Conservation (phyloP, 1,140 invertebrate genomes). For the Drosophila chauvacae region DNA sequence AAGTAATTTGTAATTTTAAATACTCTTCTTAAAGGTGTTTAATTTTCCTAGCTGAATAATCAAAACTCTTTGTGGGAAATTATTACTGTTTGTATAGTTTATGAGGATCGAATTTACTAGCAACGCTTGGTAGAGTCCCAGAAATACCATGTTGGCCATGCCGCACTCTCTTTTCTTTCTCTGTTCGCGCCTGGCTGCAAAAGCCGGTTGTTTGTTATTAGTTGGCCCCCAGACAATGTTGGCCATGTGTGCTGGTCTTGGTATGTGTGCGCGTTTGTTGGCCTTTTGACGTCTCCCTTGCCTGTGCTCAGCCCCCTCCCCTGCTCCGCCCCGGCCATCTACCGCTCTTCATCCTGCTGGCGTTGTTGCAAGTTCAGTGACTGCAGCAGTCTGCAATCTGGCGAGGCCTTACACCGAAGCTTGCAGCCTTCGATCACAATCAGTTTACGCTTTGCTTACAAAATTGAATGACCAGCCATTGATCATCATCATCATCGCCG, state of each 20-base stretch:
- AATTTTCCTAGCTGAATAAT: not conserved
- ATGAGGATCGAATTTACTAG: not conserved
- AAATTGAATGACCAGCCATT: slow-evolving; percentile 76
- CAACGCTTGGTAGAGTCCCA: not conserved
- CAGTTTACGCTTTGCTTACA: slow-evolving; percentile 77
- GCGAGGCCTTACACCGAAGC: slow-evolving; percentile 23
- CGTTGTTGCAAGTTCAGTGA: slow-evolving; percentile 63
- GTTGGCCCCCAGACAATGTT: slow-evolving; percentile 61
- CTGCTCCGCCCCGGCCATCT: slow-evolving; percentile 21
- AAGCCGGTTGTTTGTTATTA: slow-evolving; percentile 82
- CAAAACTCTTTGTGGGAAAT: not conserved
- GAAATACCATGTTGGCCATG: not conserved
- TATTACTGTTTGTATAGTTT: not conserved
- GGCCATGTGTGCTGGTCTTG: slow-evolving; percentile 60
- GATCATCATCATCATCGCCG: slow-evolving; percentile 46
- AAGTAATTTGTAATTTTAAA: not conserved
- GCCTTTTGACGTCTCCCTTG: slow-evolving; percentile 66
- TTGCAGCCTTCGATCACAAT: slow-evolving; percentile 71
- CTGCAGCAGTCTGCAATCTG: slow-evolving; percentile 37
- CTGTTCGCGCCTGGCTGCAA: slow-evolving; percentile 39
- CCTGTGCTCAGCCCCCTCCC: not conserved
- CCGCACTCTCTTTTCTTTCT: slow-evolving; percentile 26
- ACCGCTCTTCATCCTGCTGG: slow-evolving; percentile 46
- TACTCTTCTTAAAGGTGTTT: too few species aligned
- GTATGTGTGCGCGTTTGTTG: slow-evolving; percentile 75